A percentile compares a stretch with the other conserved stretches of the same genome.
These are phyloP conservation scores for Ianthella basta DNA, from an alignment of 37 sponge, comb jelly and placozoan species.

Conservation along the genomic window DNA sequence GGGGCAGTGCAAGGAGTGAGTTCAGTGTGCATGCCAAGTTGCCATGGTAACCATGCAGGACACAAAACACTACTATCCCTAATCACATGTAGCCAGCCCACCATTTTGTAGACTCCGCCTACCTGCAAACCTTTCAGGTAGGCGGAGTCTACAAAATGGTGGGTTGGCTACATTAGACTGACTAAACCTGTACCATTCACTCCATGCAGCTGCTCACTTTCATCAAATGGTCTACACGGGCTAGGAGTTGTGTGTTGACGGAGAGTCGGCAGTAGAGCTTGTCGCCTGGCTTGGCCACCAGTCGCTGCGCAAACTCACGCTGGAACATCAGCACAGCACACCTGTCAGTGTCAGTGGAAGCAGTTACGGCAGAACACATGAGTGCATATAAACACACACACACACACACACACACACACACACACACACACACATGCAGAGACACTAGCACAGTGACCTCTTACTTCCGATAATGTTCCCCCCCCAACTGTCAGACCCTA, in stretches of 20 bases:
- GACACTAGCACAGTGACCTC: background rate
- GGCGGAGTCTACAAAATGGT: too few relatives aligned
- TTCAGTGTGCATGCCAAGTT: too few relatives aligned
- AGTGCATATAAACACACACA: background rate
- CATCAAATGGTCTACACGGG: slow-evolving; percentile 94
- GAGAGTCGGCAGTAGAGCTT: slow-evolving; percentile 97
- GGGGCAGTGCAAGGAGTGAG: background rate
- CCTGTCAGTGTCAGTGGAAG: slow-evolving; percentile 25
- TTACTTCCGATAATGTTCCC: background rate
- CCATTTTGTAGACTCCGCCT: too few relatives aligned
- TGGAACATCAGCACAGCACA: slow-evolving; percentile 99
- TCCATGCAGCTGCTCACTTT: slow-evolving; percentile 59
- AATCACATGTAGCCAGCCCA: too few relatives aligned
- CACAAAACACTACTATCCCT: too few relatives aligned
- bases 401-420: background rate
- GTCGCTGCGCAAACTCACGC: slow-evolving; percentile 94
- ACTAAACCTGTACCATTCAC: too few relatives aligned
- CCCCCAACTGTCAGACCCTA: slow-evolving; percentile 70
- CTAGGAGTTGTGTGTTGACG: slow-evolving; percentile 93
- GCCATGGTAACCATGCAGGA: too few relatives aligned
- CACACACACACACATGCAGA: slow-evolving; percentile 7
- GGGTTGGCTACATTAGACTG: too few relatives aligned
- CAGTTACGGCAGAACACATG: background rate
- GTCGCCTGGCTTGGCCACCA: slow-evolving; percentile 94
- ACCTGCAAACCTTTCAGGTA: too few relatives aligned